phyloP scores from a whole-genome alignment of 2,888 invertebrate species.

The Trissolcus japonicus region DNA sequence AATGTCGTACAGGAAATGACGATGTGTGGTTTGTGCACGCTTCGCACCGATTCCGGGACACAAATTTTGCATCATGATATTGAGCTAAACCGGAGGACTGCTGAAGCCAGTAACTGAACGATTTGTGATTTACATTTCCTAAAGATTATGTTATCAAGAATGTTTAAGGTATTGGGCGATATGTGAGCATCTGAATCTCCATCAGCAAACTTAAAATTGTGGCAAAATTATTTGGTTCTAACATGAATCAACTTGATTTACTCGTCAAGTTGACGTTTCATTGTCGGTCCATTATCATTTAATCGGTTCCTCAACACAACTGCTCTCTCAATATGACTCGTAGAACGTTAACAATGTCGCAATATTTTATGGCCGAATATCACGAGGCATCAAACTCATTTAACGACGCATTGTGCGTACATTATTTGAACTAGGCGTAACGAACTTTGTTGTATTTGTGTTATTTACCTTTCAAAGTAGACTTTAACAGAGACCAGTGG shows the following conservation, averaged over 20 bases:
- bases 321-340: constrained; percentile 35
- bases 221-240: constrained; percentile 37
- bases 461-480: no score
- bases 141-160: constrained; percentile 1
- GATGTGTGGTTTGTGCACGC: constrained; percentile 44
- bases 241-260: constrained; percentile 51
- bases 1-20: constrained; percentile 46
- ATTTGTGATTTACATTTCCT: neutral
- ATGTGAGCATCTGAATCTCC: constrained; percentile 12
- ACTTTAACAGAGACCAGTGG: no score
- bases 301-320: constrained; percentile 46
- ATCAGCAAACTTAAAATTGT: constrained; percentile 40
- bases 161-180: constrained; percentile 4
- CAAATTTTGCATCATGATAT: constrained; percentile 43
- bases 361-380: constrained; percentile 40
- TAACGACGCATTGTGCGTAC: constrained; percentile 13
- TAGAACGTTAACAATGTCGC: constrained; percentile 35
- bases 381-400: constrained; percentile 34
- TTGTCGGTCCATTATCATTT: constrained; percentile 44
- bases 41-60: constrained; percentile 30
- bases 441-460: no score
- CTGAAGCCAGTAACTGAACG: no score
- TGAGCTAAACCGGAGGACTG: constrained; percentile 14
- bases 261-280: constrained; percentile 51
- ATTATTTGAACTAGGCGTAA: constrained; percentile 1